phyloP scores from a whole-genome alignment of 2,113 vertebrate species.

The Erinaceus europaeus region DNA sequence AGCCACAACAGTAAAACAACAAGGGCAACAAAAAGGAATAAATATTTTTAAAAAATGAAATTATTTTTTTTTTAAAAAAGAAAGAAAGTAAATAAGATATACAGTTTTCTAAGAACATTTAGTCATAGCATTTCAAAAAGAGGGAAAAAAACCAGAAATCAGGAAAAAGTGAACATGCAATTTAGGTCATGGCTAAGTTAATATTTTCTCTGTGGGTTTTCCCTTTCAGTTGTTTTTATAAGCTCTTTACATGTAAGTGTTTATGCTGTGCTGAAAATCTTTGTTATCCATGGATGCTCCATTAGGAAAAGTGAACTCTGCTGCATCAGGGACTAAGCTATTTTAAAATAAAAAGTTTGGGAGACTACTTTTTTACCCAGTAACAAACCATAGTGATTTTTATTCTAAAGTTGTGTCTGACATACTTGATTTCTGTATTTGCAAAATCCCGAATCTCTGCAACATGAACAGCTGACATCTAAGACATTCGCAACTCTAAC shows the following conservation, averaged over 20 bases:
- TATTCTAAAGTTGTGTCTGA: background rate
- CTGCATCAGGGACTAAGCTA: background rate
- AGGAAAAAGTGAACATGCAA: conserved; percentile 22
- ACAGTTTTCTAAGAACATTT: background rate
- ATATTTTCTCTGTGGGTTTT: background rate
- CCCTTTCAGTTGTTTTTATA: background rate
- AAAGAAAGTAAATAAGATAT: conserved; percentile 16
- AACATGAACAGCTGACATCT: background rate
- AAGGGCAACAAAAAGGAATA: too few relatives aligned
- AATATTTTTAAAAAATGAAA: too few relatives aligned
- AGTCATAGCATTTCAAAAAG: background rate
- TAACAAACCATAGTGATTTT: background rate
- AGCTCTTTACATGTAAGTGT: background rate
- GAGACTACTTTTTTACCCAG: background rate
- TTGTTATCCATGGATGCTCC: background rate
- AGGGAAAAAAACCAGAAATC: background rate
- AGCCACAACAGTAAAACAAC: too few relatives aligned
- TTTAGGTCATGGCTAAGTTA: conserved; percentile 34
- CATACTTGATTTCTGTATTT: background rate
- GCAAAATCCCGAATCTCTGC: background rate
- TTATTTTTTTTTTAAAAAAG: too few relatives aligned
- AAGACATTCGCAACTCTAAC: background rate
- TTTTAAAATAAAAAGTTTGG: background rate
- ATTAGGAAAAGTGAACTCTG: background rate
- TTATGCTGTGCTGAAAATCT: background rate